phyloP scores from a whole-genome alignment of 2,797 vertebrate species.

The Trichosurus vulpecula region DNA sequence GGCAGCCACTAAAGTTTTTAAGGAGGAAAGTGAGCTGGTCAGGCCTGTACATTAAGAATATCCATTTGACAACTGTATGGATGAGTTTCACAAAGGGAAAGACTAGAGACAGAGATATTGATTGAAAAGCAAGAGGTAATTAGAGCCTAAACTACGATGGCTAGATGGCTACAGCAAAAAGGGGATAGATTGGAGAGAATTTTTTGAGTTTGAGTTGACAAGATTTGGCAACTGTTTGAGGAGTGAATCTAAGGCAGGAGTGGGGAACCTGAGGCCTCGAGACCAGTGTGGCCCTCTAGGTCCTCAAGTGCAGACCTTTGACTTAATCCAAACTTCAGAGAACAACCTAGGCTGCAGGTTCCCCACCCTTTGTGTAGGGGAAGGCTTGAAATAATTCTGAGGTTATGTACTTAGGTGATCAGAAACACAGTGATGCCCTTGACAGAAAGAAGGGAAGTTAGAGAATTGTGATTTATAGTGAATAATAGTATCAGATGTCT shows the following conservation, averaged over 20 bases:
- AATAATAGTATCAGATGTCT: neutral
- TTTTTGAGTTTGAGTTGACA: neutral
- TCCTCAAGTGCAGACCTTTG: no score
- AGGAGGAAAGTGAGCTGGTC: neutral
- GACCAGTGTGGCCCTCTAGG: no score
- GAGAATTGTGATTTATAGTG: neutral
- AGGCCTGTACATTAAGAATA: neutral
- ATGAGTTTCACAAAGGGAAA: neutral
- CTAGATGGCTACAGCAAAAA: neutral
- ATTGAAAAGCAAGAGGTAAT: neutral
- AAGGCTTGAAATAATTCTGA: neutral
- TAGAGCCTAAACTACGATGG: neutral
- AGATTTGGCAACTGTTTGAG: neutral
- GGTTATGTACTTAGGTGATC: neutral
- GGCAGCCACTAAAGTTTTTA: neutral
- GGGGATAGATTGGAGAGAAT: neutral
- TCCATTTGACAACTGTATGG: neutral
- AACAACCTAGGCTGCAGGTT: no score
- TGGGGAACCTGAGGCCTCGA: no score
- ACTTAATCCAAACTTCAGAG: no score
- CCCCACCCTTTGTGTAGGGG: no score
- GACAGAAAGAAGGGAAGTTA: neutral
- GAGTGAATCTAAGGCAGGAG: neutral
- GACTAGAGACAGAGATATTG: neutral
- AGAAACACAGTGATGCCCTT: neutral